A percentile compares a stretch with the other conserved stretches of the same genome.
Evolutionary conservation across 2,888 invertebrate species (phyloP).

Genomic region (Agonopterix heracliana): DNA sequence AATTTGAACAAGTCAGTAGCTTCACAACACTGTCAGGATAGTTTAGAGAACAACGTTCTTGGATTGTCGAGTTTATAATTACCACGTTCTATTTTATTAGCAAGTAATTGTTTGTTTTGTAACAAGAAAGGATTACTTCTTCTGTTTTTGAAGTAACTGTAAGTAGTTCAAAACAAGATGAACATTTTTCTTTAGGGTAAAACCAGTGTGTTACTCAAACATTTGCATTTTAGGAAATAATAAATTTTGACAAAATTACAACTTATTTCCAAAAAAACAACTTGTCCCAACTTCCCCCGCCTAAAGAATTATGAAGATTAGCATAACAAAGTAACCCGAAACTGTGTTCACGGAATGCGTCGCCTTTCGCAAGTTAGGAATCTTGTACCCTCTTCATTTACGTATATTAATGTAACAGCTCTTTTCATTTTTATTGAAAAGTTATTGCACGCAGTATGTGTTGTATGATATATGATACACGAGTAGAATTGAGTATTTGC

Average conservation of each 20-base stretch:
- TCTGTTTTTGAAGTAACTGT: too few relatives aligned
- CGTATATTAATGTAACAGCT: background rate
- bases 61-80: slow-evolving; percentile 35
- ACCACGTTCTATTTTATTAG: slow-evolving; percentile 13
- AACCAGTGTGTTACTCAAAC: too few relatives aligned
- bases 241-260: slow-evolving; percentile 69
- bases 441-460: background rate
- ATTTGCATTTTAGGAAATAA: slow-evolving; percentile 41
- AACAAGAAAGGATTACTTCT: too few relatives aligned
- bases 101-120: background rate
- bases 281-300: slow-evolving; percentile 57
- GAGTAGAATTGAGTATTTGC: background rate
- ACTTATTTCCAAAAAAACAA: slow-evolving; percentile 70
- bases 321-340: slow-evolving; percentile 72
- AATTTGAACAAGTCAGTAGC: slow-evolving; percentile 70
- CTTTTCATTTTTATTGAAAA: too few relatives aligned
- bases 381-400: slow-evolving; percentile 28
- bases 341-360: slow-evolving; percentile 64
- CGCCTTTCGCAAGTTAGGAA: slow-evolving; percentile 49
- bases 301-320: slow-evolving; percentile 73
- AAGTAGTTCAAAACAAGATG: too few relatives aligned
- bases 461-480: too few relatives aligned
- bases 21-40: slow-evolving; percentile 61
- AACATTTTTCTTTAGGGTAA: too few relatives aligned
- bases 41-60: slow-evolving; percentile 44